Evolutionary conservation across 1,140 invertebrate genomes (phyloP).

Genomic region (Nasonia longicornis): DNA sequence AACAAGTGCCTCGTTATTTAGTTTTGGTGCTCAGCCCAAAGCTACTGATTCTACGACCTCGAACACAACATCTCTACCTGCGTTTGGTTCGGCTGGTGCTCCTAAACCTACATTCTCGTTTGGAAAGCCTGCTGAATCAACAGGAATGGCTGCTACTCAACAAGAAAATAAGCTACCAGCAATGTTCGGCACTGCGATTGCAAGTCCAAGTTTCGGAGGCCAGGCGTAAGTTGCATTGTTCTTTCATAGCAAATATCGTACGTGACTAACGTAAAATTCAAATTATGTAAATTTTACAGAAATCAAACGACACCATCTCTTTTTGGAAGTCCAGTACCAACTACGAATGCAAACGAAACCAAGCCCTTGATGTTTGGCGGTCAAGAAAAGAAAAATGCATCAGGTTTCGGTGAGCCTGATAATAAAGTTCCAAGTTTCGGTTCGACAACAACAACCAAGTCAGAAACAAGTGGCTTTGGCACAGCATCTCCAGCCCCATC

Average conservation of each 20-base stretch:
- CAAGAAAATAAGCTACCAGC: constrained; percentile 18
- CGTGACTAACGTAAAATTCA: not conserved
- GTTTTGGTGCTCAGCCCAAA: not conserved
- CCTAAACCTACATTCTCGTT: constrained; percentile 21
- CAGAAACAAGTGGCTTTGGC: constrained; percentile 12
- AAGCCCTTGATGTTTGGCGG: constrained; percentile 53
- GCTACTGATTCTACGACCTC: not conserved
- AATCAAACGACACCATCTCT: constrained; percentile 31
- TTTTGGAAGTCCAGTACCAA: constrained; percentile 31
- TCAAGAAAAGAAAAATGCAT: constrained; percentile 42
- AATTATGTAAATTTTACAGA: constrained; percentile 22
- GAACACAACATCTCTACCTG: constrained; percentile 1
- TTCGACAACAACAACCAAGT: constrained; percentile 34
- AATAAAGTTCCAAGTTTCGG: constrained; percentile 50
- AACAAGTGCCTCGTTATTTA: constrained; percentile 7
- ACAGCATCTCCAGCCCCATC: constrained; percentile 6
- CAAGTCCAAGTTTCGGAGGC: not conserved
- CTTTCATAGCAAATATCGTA: not conserved
- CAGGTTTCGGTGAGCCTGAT: constrained; percentile 37
- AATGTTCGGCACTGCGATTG: constrained; percentile 12
- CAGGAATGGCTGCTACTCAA: not conserved
- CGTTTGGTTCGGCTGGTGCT: constrained; percentile 20
- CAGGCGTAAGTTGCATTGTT: constrained; percentile 8
- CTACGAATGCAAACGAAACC: constrained; percentile 42
- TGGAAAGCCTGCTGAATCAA: not conserved